phyloP scores from a whole-genome alignment of 2,888 invertebrate species.

The Kuschelorhynchus macadamiae region DNA sequence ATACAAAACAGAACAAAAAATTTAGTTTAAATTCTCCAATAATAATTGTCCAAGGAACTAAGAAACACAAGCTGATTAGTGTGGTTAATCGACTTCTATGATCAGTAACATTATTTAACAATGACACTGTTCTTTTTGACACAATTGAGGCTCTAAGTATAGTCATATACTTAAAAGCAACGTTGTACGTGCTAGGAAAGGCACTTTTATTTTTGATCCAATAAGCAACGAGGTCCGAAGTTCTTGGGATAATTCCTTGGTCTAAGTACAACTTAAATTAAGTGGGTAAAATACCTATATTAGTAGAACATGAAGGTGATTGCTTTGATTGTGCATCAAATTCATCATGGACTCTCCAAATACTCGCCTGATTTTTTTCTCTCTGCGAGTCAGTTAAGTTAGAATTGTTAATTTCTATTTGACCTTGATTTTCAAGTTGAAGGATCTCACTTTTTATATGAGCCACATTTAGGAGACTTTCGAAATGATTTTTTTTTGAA shows the following conservation, averaged over 20 bases:
- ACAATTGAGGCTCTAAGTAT: not conserved
- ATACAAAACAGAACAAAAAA: no score
- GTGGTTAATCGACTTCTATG: slow-evolving; percentile 14
- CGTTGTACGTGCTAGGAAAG: not conserved
- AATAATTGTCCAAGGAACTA: slow-evolving; percentile 4
- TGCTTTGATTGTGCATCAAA: not conserved
- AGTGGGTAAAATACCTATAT: not conserved
- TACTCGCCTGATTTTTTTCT: not conserved
- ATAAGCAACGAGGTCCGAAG: not conserved
- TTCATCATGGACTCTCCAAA: not conserved
- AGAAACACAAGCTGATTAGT: slow-evolving; percentile 15
- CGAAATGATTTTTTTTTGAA: no score
- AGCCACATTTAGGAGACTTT: not conserved
- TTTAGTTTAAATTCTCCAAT: slow-evolving; percentile 5
- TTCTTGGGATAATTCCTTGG: not conserved
- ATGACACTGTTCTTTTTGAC: not conserved
- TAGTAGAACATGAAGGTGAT: not conserved
- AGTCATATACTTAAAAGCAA: not conserved
- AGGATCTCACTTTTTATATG: not conserved
- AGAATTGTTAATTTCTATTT: not conserved
- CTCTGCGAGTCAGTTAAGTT: not conserved
- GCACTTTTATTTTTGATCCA: not conserved
- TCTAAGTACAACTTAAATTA: not conserved
- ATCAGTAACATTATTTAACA: slow-evolving; percentile 4
- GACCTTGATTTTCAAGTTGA: not conserved